These are phyloP conservation scores for Yponomeuta evonymella DNA, from an alignment of 2,888 invertebrate species.

Conservation along the genomic window DNA sequence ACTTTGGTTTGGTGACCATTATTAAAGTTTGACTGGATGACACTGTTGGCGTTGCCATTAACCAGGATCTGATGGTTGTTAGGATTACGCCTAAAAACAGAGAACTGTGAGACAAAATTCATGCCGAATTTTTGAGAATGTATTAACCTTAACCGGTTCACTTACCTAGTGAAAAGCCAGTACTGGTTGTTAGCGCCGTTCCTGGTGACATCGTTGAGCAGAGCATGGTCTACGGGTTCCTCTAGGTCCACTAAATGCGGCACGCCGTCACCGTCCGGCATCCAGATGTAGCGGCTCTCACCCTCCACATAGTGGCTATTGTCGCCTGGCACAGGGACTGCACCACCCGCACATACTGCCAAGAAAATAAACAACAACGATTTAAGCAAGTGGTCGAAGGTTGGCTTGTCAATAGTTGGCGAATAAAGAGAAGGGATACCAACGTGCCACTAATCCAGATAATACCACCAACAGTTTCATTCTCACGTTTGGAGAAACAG, in stretches of 20 bases:
- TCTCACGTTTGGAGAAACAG: background rate
- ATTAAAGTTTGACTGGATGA: slow-evolving; percentile 40
- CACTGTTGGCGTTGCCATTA: slow-evolving; percentile 38
- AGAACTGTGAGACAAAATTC: background rate
- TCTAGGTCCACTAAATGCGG: slow-evolving; percentile 46
- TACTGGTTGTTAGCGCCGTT: slow-evolving; percentile 47
- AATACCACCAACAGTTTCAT: background rate
- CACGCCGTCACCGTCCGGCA: slow-evolving; percentile 45
- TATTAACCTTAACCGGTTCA: background rate
- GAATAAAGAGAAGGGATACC: background rate
- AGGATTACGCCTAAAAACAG: slow-evolving; percentile 37
- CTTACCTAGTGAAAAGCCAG: slow-evolving; percentile 38
- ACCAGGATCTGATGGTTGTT: slow-evolving; percentile 35
- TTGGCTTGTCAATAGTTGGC: too few species aligned
- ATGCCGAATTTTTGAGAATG: background rate
- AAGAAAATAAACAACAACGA: slow-evolving; percentile 6
- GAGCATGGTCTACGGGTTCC: slow-evolving; percentile 29
- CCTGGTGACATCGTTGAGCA: slow-evolving; percentile 25
- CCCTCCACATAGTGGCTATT: slow-evolving; percentile 51
- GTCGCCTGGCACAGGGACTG: slow-evolving; percentile 40
- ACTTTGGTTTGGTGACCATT: slow-evolving; percentile 39
- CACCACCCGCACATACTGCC: slow-evolving; percentile 34
- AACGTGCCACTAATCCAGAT: background rate
- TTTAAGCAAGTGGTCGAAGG: too few species aligned
- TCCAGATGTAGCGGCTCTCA: slow-evolving; percentile 47